Conservation (phyloP, 2,113 vertebrate species). For the Xiphophorus maculatus region DNA sequence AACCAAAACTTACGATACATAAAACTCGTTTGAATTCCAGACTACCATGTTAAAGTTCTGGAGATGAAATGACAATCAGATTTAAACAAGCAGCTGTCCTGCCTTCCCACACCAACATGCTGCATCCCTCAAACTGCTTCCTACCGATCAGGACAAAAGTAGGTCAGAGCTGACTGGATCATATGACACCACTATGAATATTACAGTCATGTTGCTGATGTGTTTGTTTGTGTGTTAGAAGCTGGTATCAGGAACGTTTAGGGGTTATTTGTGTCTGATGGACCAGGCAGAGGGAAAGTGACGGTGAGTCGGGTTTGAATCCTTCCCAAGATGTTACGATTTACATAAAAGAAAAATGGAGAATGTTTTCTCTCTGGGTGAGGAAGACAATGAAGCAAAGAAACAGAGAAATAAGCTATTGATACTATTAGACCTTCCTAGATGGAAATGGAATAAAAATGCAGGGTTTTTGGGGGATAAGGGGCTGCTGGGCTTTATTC, state of each 20-base stretch:
- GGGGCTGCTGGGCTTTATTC: constrained; percentile 27
- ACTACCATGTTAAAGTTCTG: too few species aligned
- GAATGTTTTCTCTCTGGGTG: constrained; percentile 31
- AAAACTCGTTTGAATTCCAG: too few species aligned
- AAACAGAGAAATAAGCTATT: constrained; percentile 51
- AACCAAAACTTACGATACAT: too few species aligned
- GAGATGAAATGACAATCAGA: too few species aligned
- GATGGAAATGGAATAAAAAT: constrained; percentile 9
- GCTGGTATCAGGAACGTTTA: not conserved
- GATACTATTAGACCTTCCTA: constrained; percentile 49
- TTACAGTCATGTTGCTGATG: constrained; percentile 13
- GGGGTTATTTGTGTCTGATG: too few species aligned
- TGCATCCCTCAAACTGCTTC: constrained; percentile 26
- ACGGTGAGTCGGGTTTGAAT: not conserved
- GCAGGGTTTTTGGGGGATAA: constrained; percentile 18
- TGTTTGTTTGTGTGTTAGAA: constrained; percentile 1
- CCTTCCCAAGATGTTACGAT: constrained; percentile 29
- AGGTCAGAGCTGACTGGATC: constrained; percentile 41
- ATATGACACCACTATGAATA: constrained; percentile 41
- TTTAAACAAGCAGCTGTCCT: not conserved
- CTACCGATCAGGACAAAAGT: constrained; percentile 35
- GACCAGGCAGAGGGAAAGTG: too few species aligned
- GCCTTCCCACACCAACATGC: constrained; percentile 6
- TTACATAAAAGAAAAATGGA: constrained; percentile 36
- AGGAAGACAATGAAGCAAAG: constrained; percentile 55